Percentiles rank a stretch among this genome's conserved stretches.
phyloP scores from a whole-genome alignment of 2,888 invertebrate species.

The Ochropleura plecta region DNA sequence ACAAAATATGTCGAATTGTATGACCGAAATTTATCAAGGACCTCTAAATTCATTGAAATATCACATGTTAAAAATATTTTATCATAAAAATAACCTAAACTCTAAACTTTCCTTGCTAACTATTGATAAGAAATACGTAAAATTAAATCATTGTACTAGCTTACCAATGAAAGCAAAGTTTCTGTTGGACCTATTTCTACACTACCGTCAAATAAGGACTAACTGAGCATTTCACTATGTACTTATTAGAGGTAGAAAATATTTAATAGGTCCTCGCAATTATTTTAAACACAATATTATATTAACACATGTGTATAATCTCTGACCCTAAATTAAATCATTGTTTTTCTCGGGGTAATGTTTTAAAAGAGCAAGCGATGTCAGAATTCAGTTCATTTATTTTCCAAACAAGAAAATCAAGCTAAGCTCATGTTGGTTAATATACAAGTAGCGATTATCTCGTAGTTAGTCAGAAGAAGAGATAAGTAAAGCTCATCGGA shows the following conservation, averaged over 20 bases:
- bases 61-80: conserved; percentile 61
- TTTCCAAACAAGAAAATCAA: neutral
- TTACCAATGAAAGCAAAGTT: conserved; percentile 67
- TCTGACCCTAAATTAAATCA: conserved; percentile 18
- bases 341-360: conserved; percentile 3
- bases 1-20: conserved; percentile 15
- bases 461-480: too few species aligned
- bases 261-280: conserved; percentile 62
- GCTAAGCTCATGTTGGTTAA: neutral
- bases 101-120: conserved; percentile 60
- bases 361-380: neutral
- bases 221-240: conserved; percentile 43
- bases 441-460: conserved; percentile 17
- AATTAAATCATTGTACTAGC: conserved; percentile 54
- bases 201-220: conserved; percentile 64
- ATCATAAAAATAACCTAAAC: conserved; percentile 52
- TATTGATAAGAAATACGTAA: conserved; percentile 66
- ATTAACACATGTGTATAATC: conserved; percentile 15
- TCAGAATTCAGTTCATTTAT: neutral
- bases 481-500: too few species aligned
- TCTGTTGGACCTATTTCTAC: conserved; percentile 51
- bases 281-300: conserved; percentile 29
- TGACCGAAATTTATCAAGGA: conserved; percentile 39
- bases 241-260: conserved; percentile 66
- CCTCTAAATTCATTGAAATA: conserved; percentile 62